A percentile compares a stretch with the other conserved stretches of the same genome.
These are phyloP conservation scores for Acanthisitta chloris DNA, from an alignment of 2,113 vertebrate species.

Conservation along the genomic window DNA sequence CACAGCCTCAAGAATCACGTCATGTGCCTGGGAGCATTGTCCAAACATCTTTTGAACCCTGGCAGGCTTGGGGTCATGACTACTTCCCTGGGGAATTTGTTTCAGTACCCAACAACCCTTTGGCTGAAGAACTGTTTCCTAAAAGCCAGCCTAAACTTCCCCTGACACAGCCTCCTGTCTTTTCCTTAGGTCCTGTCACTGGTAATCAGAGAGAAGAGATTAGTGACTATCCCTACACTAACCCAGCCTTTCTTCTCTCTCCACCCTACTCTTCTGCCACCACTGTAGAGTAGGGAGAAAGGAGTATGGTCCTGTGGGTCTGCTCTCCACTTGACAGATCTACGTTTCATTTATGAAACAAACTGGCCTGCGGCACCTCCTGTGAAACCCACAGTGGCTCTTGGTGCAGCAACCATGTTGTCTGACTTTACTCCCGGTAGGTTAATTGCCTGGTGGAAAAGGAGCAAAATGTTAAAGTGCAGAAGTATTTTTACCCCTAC, in stretches of 20 bases:
- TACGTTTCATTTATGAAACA: rapidly evolving
- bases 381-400: not conserved
- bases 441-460: not conserved
- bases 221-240: not conserved
- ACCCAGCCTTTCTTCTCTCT: not conserved
- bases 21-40: not conserved
- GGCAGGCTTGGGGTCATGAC: too few species aligned
- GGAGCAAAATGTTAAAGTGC: not conserved
- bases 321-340: not conserved
- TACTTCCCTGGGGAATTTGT: not conserved
- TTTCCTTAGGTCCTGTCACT: not conserved
- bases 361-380: not conserved
- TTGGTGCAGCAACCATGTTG: not conserved
- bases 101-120: rapidly evolving
- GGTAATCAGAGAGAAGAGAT: not conserved
- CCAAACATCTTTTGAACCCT: not conserved
- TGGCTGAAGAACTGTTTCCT: not conserved
- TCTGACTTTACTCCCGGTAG: not conserved
- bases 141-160: not conserved
- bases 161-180: not conserved
- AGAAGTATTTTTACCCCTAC: not conserved
- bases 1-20: too few species aligned
- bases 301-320: not conserved
- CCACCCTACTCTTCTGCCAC: not conserved
- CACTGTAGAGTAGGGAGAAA: rapidly evolving